Conservation (phyloP, 1,140 invertebrate genomes). For the Zaprionus capensis region DNA sequence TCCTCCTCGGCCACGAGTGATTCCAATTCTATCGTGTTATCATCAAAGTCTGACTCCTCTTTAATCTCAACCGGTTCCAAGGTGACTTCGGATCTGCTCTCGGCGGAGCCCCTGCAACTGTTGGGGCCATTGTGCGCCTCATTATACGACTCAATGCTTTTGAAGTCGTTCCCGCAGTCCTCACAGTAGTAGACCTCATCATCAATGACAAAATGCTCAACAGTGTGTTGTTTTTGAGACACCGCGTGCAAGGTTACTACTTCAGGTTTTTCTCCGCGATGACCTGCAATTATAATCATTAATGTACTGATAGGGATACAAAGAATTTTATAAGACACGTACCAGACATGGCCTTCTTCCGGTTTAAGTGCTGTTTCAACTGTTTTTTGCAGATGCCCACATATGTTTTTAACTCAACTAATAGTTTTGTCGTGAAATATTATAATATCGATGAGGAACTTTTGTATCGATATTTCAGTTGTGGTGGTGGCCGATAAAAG, state of each 20-base stretch:
- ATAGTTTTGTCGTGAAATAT: constrained; percentile 14
- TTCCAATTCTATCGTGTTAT: constrained; percentile 27
- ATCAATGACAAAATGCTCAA: constrained; percentile 26
- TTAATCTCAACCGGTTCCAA: constrained; percentile 25
- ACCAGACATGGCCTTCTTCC: constrained; percentile 61
- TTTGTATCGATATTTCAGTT: background rate
- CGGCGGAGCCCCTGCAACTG: constrained; percentile 12
- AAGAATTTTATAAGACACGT: background rate
- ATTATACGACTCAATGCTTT: constrained; percentile 40
- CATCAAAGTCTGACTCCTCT: constrained; percentile 16
- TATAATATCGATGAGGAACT: constrained; percentile 4
- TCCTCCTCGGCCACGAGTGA: constrained; percentile 31
- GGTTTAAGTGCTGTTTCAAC: constrained; percentile 13
- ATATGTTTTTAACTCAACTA: constrained; percentile 22
- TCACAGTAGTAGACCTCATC: constrained; percentile 55
- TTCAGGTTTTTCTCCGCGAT: constrained; percentile 1
- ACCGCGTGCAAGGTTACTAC: constrained; percentile 50
- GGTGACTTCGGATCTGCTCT: constrained; percentile 8
- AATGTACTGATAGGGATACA: background rate
- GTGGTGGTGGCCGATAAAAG: background rate
- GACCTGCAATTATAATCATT: constrained; percentile 6
- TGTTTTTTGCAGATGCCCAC: background rate
- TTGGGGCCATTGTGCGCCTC: constrained; percentile 30
- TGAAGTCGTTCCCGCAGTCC: constrained; percentile 50
- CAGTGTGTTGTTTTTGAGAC: constrained; percentile 11